Percentiles rank a stretch among this genome's conserved stretches.
Conservation (phyloP, 2,888 invertebrate genomes). For the Lagria hirta region DNA sequence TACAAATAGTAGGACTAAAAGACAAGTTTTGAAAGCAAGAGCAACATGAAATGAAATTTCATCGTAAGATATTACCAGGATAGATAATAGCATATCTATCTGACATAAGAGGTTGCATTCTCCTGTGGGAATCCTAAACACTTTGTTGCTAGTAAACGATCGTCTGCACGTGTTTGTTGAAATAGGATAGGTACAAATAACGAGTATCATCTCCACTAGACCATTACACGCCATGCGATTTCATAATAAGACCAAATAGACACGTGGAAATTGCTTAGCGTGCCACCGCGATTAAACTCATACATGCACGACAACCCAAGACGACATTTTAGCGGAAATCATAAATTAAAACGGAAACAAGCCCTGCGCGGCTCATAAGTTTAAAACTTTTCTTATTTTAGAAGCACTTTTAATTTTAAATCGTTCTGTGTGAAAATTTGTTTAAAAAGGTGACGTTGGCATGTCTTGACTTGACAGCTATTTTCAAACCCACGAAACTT, state of each 20-base stretch:
- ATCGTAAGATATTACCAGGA: too few species aligned
- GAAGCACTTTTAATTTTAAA: too few species aligned
- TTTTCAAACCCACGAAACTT: too few species aligned
- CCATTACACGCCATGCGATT: slow-evolving; percentile 28
- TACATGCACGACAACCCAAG: slow-evolving; percentile 24
- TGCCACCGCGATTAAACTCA: slow-evolving; percentile 28
- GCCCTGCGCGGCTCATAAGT: too few species aligned
- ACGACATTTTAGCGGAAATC: slow-evolving; percentile 27
- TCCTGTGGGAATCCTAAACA: slow-evolving; percentile 23
- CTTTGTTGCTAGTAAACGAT: slow-evolving; percentile 18
- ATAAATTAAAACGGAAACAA: slow-evolving; percentile 29
- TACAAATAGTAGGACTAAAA: too few species aligned
- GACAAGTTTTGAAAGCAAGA: too few species aligned
- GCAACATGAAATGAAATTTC: too few species aligned
- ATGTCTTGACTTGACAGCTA: too few species aligned
- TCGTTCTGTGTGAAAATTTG: too few species aligned
- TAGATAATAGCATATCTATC: slow-evolving; percentile 16
- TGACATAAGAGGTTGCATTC: slow-evolving; percentile 17
- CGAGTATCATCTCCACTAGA: slow-evolving; percentile 25
- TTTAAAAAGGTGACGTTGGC: too few species aligned
- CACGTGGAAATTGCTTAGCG: slow-evolving; percentile 31
- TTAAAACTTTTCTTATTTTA: too few species aligned
- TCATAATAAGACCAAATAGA: slow-evolving; percentile 32
- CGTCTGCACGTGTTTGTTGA: slow-evolving; percentile 24
- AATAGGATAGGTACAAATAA: slow-evolving; percentile 14